These are phyloP conservation scores for Anastrepha obliqua DNA, from an alignment of 1,140 invertebrate species.

Conservation along the genomic window DNA sequence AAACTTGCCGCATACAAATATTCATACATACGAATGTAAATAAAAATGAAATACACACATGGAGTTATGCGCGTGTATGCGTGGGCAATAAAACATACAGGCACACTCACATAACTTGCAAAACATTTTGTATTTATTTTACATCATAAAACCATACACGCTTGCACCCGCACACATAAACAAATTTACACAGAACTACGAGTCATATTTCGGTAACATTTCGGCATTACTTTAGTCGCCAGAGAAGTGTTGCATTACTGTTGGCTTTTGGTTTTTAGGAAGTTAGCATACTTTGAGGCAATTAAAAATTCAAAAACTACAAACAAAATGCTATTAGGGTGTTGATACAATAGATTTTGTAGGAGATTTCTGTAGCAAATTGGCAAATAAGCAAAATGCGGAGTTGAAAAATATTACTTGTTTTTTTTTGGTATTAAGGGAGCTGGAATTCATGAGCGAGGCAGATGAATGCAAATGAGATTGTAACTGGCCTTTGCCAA, in stretches of 20 bases:
- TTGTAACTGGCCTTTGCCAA: background rate
- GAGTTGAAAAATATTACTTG: background rate
- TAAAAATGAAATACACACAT: too few species aligned
- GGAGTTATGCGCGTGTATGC: too few species aligned
- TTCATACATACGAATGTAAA: background rate
- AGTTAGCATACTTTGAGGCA: constrained; percentile 34
- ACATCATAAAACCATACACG: background rate
- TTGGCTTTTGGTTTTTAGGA: constrained; percentile 27
- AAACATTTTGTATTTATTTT: background rate
- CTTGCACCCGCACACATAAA: background rate
- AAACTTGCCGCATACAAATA: background rate
- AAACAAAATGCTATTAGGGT: constrained; percentile 45
- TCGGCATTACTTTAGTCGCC: background rate
- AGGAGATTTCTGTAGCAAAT: background rate
- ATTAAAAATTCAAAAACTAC: constrained; percentile 50
- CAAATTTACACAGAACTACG: constrained; percentile 15
- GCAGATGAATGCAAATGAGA: background rate
- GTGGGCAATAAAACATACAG: too few species aligned
- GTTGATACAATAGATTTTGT: constrained; percentile 26
- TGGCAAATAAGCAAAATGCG: background rate
- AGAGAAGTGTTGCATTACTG: constrained; percentile 24
- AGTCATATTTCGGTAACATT: background rate
- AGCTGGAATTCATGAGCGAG: background rate
- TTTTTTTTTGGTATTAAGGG: background rate
- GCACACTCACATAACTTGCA: too few species aligned